Base-by-base conservation (phyloP, 2,888 invertebrate genomes). In the Brenthis ino region DNA sequence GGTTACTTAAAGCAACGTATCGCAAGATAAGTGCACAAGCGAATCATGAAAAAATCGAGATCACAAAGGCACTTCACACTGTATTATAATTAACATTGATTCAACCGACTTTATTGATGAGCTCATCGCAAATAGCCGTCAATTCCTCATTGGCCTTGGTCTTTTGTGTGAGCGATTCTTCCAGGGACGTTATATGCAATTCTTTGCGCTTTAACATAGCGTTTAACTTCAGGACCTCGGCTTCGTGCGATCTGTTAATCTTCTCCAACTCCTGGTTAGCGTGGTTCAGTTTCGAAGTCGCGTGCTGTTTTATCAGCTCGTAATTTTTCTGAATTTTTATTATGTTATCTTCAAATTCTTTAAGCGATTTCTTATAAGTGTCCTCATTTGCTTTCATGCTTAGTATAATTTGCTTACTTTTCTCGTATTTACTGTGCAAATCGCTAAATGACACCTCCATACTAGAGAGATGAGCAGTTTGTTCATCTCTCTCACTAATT, bases 41-140 rank as follows among this genome's bases (percentile, higher is more conserved):
- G 57, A 79, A 78, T 76, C 79, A 75, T 79, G 80, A 80, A 65
- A 67, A 79, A 66, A 57, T 57, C 77, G 80, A 76, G 71, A 77
- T 77, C 74, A 82, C 67, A 51, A 70, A 55, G 50, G 54, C 58
- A 63, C 54, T 48, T 56, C 24, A 60, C 33, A 55, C 24, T 16
- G 64, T 24, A 28, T 57, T 16, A 80, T 51, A 65, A 43, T 72
- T 75, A 75, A 77, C 79, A 80, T 79, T 78, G 78, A 73, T 78
- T 91, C 85, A 92, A 65, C 88, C 89, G 69, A 93, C 93, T 87
- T 91, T 93, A 77, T 94, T 94, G 81, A 99, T 98, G 70, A 99
- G 95, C 91, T 98, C 98, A 93, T 98, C 98, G 93, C 98, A 97
- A 81, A 99, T 97, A 78, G 96, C 96, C 63, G 98, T 96, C 78